Evolutionary conservation across 2,797 vertebrate species (phyloP), one percentile per base, ranked within the genome.

Genomic region (Macrochelys suwanniensis): DNA sequence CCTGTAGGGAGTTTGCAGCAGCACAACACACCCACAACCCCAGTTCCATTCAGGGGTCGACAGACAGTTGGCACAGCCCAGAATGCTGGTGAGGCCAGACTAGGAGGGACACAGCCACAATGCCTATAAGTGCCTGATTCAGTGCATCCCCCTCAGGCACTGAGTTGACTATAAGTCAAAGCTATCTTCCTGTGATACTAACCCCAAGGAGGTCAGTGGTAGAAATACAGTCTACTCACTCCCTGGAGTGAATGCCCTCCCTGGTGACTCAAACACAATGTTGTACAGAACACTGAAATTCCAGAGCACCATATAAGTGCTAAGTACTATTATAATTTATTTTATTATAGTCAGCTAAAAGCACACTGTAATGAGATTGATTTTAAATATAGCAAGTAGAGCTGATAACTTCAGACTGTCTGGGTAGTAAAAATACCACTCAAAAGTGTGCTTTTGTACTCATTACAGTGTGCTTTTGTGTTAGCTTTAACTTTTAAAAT

Each of bases 1-100:
- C 71, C 80, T 79, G 37, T 12, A 56, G 17, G 21, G 45, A 57
- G 10, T 83, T 85, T 65, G 57, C 16, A 89, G 85, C 90, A 76
- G 4, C 4, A 6, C 3, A 80, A 49, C n/a, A 89, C 8, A 82
- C 8, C 1, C 4, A 6, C 42, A 83, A n/a, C 17, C 19, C 47
- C 68, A 80, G 80, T 26, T 3, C 23, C 79, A 0, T 28, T 87
- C 71, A 93, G 87, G 12, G 78, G 3, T 9, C 50, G 37, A 1
- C 7, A 79, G 54, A 19, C 87, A 28, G 80, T 25, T 37, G 31
- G 47, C 71, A 5, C 19, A 90, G 76, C 9, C 3, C 21, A 85
- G 51, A 80, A 80, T 56, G 13, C 51, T 56, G 65, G n/a, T 71
- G n/a, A 37, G 65, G 65, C 65, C 65, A 71, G n/a, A 21, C 4